A percentile compares a stretch with the other conserved stretches of the same genome.
phyloP scores from a whole-genome alignment of 1,140 invertebrate genomes.

The Drosophila tristis region DNA sequence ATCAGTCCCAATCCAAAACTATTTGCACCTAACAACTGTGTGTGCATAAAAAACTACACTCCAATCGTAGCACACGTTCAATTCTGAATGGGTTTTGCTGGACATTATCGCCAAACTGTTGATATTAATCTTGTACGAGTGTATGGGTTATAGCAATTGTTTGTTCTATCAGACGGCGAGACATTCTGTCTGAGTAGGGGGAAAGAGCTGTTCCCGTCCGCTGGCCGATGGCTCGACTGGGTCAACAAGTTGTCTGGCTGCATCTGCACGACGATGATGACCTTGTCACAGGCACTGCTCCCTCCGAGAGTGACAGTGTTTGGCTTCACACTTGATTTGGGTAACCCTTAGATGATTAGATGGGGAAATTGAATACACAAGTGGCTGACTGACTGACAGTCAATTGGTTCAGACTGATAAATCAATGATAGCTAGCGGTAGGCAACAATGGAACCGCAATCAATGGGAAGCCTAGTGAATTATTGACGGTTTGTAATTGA shows the following conservation, averaged over 20 bases:
- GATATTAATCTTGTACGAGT: constrained; percentile 1
- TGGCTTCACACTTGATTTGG: constrained; percentile 32
- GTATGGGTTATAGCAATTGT: constrained; percentile 11
- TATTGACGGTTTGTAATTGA: constrained; percentile 31
- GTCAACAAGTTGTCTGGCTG: constrained; percentile 31
- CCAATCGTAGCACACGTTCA: constrained; percentile 6
- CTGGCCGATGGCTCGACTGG: constrained; percentile 42
- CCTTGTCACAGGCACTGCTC: constrained; percentile 22
- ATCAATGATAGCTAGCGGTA: constrained; percentile 40
- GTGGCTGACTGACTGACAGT: neutral
- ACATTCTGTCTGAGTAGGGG: constrained; percentile 22
- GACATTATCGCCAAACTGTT: constrained; percentile 1
- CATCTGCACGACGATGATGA: constrained; percentile 39
- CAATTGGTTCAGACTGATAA: constrained; percentile 27
- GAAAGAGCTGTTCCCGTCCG: constrained; percentile 37
- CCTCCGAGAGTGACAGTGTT: neutral
- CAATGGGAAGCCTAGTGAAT: constrained; percentile 19
- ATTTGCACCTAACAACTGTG: constrained; percentile 13
- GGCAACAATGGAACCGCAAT: constrained; percentile 4
- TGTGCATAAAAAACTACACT: constrained; percentile 3
- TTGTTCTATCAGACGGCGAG: constrained; percentile 31
- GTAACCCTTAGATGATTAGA: constrained; percentile 28
- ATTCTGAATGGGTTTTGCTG: constrained; percentile 21
- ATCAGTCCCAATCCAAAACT: constrained; percentile 29
- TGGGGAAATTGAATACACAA: constrained; percentile 1